Evolutionary conservation across 53 echinoderm and acorn worm species (phyloP).

Genomic region (Mesocentrotus franciscanus): DNA sequence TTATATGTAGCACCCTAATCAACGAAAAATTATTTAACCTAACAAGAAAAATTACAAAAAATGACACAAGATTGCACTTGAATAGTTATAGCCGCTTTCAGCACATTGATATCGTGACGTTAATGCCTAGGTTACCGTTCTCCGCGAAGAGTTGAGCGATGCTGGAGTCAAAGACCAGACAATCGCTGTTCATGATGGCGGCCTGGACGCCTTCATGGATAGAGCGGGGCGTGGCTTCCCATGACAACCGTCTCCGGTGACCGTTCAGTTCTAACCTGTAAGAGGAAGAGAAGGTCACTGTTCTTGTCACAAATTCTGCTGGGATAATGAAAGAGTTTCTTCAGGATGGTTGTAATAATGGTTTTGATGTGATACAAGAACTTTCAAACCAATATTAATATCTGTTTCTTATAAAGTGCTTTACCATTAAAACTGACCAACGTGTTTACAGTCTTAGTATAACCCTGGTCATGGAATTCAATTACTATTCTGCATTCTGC

Average conservation of each 20-base stretch:
- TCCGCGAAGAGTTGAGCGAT: slow-evolving; percentile 99
- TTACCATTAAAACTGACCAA: too few relatives aligned
- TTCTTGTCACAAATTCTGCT: not conserved
- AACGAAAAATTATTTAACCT: not conserved
- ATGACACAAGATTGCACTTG: slow-evolving; percentile 57
- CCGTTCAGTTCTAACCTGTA: slow-evolving; percentile 95
- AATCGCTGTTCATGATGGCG: slow-evolving; percentile 99
- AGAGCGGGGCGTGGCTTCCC: slow-evolving; percentile 99
- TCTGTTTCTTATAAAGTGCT: too few relatives aligned
- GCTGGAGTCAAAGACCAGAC: slow-evolving; percentile 98
- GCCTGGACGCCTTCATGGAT: slow-evolving; percentile 99
- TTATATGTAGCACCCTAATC: slow-evolving; percentile 12
- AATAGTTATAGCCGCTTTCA: slow-evolving; percentile 59
- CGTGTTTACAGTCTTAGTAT: too few relatives aligned
- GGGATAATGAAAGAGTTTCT: not conserved
- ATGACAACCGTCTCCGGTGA: slow-evolving; percentile 89
- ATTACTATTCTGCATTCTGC: too few relatives aligned
- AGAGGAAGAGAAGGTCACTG: not conserved
- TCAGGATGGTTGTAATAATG: too few relatives aligned
- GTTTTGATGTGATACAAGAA: not conserved
- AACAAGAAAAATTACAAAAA: not conserved
- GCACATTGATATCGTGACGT: slow-evolving; percentile 98
- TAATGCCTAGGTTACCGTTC: slow-evolving; percentile 98
- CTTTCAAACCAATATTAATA: too few relatives aligned
- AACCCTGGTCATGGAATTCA: too few relatives aligned